Percentiles rank a stretch among this genome's conserved stretches.
Evolutionary conservation across 2,888 invertebrate species (phyloP).

Genomic region (Drosophila histrio): DNA sequence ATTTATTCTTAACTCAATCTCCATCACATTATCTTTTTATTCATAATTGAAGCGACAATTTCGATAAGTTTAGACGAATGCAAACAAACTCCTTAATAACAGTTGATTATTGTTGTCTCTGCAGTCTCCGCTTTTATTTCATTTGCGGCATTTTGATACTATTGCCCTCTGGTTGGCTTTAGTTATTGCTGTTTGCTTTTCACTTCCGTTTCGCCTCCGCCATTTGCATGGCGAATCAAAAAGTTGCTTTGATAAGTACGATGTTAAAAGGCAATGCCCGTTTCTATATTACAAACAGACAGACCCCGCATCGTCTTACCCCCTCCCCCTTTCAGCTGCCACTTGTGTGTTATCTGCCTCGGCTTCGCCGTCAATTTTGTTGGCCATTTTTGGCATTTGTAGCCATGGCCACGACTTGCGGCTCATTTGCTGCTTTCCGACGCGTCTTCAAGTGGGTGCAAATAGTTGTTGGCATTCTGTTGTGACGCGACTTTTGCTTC

Average conservation of each 20-base stretch:
- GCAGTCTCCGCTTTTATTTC: background rate
- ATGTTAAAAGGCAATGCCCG: conserved; percentile 5
- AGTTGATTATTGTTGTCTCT: conserved; percentile 13
- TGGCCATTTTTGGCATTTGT: conserved; percentile 46
- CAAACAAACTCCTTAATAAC: background rate
- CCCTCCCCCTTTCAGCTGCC: background rate
- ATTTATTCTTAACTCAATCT: background rate
- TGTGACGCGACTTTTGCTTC: background rate
- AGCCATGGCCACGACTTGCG: conserved; percentile 47
- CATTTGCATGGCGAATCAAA: conserved; percentile 59
- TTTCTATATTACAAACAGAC: background rate
- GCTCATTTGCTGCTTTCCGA: conserved; percentile 52
- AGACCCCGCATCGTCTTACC: no score
- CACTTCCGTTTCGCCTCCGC: conserved; percentile 20
- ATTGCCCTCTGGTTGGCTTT: conserved; percentile 20
- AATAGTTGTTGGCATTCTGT: conserved; percentile 44
- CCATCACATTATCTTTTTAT: background rate
- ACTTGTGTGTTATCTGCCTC: no score
- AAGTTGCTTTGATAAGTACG: conserved; percentile 52
- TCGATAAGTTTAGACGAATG: background rate
- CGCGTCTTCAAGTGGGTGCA: conserved; percentile 60
- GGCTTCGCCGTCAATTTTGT: conserved; percentile 24
- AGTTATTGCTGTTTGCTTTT: conserved; percentile 55
- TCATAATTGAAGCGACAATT: background rate
- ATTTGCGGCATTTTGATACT: background rate